Evolutionary conservation across 2,113 vertebrate species (phyloP), one percentile per base, ranked within the genome.

Genomic region (Shinisaurus crocodilurus): DNA sequence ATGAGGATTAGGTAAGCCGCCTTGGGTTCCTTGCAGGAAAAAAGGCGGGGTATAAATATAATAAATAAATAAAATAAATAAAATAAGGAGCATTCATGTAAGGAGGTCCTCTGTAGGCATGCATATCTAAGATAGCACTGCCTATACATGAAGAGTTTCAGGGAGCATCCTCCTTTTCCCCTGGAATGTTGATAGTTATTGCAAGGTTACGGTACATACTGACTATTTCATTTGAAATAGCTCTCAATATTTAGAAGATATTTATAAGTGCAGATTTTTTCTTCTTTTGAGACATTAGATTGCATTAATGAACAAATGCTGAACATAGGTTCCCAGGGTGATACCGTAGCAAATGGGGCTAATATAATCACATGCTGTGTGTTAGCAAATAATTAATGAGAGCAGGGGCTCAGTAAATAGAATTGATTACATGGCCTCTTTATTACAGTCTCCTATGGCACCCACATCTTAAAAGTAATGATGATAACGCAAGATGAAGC

Each of bases 301-400:
- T 45, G 65, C 23, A 57, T 88, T 85, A 85, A 67, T 79, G 75
- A 79, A 67, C 50, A 79, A 85, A 85, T n/a, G 29, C 40, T 88
- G 60, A 65, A 34, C 40, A 48, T 45, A 65, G 57, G 29, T 32
- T 88, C 74, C 75, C 57, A 79, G 40, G 74, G 20, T 79, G 37
- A 79, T 88, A 32, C 37, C 63, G 75, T 88, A 25, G 86, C 57
- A 79, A 80, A 79, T 80, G 57, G 43, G 43, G 75, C 29, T 88
- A 65, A 88, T 88, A 79, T 88, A 88, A 88, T 79, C 86, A 67
- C 43, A 77, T 79, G 86, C 37, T 79, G n/a, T 65, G n/a, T 65
- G 79, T 87, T 77, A 88, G 23, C 86, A 88, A 79, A 88, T 88
- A 88, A 88, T 88, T 88, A 88, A 88, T 65, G 57, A 79, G 75